These are phyloP conservation scores for Emydocephalus ijimae DNA, from an alignment of 2,113 vertebrate genomes.

Conservation along the genomic window DNA sequence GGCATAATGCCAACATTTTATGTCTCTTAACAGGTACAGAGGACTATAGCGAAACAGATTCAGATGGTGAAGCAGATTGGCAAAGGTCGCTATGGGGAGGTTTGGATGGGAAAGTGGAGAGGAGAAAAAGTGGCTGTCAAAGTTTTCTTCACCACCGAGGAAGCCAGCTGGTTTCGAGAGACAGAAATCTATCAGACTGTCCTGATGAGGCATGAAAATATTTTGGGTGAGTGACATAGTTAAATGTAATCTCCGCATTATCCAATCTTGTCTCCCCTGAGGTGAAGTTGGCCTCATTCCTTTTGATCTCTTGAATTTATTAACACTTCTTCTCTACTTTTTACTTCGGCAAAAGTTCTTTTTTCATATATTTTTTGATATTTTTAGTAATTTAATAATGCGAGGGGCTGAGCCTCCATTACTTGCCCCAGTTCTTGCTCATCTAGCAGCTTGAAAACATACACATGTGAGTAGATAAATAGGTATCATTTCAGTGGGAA, in stretches of 20 bases:
- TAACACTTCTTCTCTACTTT: not conserved
- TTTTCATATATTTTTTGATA: not conserved
- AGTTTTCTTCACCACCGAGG: slow-evolving; percentile 96
- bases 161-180: slow-evolving; percentile 98
- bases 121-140: slow-evolving; percentile 95
- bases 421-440: not conserved
- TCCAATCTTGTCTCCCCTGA: not conserved
- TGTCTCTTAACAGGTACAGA: slow-evolving; percentile 82
- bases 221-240: slow-evolving; percentile 80
- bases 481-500: not conserved
- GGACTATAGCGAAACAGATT: slow-evolving; percentile 98
- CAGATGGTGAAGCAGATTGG: slow-evolving; percentile 98
- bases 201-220: slow-evolving; percentile 97
- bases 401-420: not conserved
- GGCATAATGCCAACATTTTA: slow-evolving; percentile 20
- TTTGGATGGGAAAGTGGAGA: slow-evolving; percentile 97
- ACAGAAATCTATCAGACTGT: slow-evolving; percentile 99
- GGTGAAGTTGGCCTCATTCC: not conserved
- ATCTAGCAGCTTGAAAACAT: not conserved
- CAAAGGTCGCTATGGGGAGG: slow-evolving; percentile 95
- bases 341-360: not conserved
- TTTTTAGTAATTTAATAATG: not conserved
- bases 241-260: not conserved
- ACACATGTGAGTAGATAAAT: not conserved
- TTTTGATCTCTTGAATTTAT: not conserved